A percentile compares a stretch with the other conserved stretches of the same genome.
Conservation (phyloP, 2,888 invertebrate species). For the Hedya salicella region DNA sequence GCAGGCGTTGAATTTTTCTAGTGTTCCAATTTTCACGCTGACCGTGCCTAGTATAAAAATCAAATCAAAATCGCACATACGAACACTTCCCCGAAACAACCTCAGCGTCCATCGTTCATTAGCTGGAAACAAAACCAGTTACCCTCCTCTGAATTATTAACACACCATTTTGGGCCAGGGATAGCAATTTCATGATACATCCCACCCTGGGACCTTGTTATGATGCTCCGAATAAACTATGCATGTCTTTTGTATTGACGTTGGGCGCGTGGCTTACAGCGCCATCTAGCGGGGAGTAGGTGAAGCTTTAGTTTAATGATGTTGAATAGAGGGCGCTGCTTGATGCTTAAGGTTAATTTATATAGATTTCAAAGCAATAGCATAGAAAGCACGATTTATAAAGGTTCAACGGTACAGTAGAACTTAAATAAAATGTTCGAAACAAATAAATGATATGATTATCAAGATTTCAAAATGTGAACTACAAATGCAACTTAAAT, state of each 20-base stretch:
- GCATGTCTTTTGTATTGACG: slow-evolving; percentile 74
- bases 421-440: too few relatives aligned
- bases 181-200: slow-evolving; percentile 76
- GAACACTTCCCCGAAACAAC: slow-evolving; percentile 20
- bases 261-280: slow-evolving; percentile 55
- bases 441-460: too few relatives aligned
- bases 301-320: slow-evolving; percentile 40
- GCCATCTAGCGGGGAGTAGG: slow-evolving; percentile 61
- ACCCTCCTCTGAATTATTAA: slow-evolving; percentile 78
- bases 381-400: too few relatives aligned
- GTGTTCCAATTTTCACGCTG: not conserved
- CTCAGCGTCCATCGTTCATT: slow-evolving; percentile 69
- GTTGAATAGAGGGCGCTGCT: slow-evolving; percentile 25
- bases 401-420: too few relatives aligned
- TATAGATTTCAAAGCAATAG: too few relatives aligned
- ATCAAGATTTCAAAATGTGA: too few relatives aligned
- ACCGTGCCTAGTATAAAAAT: slow-evolving; percentile 13
- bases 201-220: slow-evolving; percentile 70
- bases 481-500: too few relatives aligned
- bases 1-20: too few relatives aligned
- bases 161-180: slow-evolving; percentile 66
- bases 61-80: slow-evolving; percentile 16
- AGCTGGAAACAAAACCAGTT: slow-evolving; percentile 77
- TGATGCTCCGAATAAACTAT: slow-evolving; percentile 75
- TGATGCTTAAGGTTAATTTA: slow-evolving; percentile 16